A percentile compares a stretch with the other conserved stretches of the same genome.
These are phyloP conservation scores for Hyposoter didymator DNA, from an alignment of 2,888 invertebrate species.

Conservation along the genomic window DNA sequence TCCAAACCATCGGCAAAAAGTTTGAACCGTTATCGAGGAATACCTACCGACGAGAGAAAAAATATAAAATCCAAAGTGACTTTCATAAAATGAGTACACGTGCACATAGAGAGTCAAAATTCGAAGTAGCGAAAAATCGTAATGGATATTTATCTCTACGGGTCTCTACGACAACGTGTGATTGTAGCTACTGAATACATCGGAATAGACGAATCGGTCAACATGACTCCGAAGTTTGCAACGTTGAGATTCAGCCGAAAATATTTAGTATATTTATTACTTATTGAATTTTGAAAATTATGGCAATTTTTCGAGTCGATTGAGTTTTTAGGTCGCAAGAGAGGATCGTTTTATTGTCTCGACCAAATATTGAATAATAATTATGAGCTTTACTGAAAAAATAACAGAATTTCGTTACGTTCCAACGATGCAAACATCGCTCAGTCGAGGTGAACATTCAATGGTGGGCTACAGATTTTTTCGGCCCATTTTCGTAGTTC, in stretches of 20 bases:
- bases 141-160: neutral
- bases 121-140: neutral
- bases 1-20: slow-evolving; percentile 60
- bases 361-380: too few species aligned
- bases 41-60: slow-evolving; percentile 45
- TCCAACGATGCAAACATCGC: too few species aligned
- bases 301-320: too few species aligned
- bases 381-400: too few species aligned
- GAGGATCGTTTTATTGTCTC: too few species aligned
- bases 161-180: slow-evolving; percentile 8
- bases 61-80: neutral
- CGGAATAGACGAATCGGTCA: slow-evolving; percentile 24
- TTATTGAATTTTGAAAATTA: too few species aligned
- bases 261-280: too few species aligned
- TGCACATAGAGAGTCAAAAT: slow-evolving; percentile 23
- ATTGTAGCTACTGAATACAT: slow-evolving; percentile 39
- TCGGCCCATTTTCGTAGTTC: slow-evolving; percentile 29
- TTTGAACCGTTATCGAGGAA: slow-evolving; percentile 43
- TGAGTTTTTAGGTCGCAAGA: too few species aligned
- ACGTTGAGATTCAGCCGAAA: too few species aligned
- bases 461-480: slow-evolving; percentile 4
- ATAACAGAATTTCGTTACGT: too few species aligned
- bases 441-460: slow-evolving; percentile 28
- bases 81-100: slow-evolving; percentile 8
- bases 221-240: too few species aligned